Evolutionary conservation across 2,797 vertebrate species (phyloP).

Genomic region (Malacoctenus gilli): DNA sequence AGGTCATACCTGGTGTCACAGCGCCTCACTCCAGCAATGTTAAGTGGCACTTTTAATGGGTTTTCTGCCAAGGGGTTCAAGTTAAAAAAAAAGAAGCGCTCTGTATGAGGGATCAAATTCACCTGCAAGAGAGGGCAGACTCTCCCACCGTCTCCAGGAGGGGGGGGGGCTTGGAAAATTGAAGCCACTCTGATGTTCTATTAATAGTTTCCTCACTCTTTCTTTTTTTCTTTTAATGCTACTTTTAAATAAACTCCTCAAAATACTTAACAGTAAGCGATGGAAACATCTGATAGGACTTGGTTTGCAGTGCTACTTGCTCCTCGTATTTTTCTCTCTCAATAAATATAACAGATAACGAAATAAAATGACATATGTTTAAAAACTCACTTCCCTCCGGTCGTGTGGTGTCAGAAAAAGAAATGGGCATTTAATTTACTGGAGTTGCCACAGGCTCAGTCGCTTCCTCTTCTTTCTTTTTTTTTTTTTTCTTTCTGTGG

Average conservation of each 20-base stretch:
- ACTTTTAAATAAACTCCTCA: constrained; percentile 8
- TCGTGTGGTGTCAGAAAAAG: constrained; percentile 37
- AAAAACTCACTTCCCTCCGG: constrained; percentile 20
- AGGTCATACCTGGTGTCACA: constrained; percentile 70
- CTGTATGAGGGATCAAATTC: constrained; percentile 59
- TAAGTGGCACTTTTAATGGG: constrained; percentile 73
- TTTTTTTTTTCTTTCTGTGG: too few species aligned
- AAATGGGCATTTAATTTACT: constrained; percentile 42
- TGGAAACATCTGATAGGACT: constrained; percentile 5
- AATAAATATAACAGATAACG: neutral
- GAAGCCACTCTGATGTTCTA: constrained; percentile 8
- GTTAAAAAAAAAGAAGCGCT: constrained; percentile 59
- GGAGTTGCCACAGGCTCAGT: constrained; percentile 15
- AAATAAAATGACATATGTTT: constrained; percentile 1
- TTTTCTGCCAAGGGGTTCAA: constrained; percentile 63
- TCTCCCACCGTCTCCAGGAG: constrained; percentile 46
- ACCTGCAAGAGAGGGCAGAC: constrained; percentile 39
- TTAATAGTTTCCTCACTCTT: constrained; percentile 34
- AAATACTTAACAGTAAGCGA: constrained; percentile 2
- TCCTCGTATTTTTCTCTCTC: neutral
- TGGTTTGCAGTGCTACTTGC: neutral
- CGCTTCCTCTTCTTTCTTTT: neutral
- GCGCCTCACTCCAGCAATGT: constrained; percentile 68
- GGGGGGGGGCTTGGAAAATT: constrained; percentile 37
- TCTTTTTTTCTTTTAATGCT: constrained; percentile 26